Conservation (phyloP, 2,113 vertebrate species). For the Chamaea fasciata region DNA sequence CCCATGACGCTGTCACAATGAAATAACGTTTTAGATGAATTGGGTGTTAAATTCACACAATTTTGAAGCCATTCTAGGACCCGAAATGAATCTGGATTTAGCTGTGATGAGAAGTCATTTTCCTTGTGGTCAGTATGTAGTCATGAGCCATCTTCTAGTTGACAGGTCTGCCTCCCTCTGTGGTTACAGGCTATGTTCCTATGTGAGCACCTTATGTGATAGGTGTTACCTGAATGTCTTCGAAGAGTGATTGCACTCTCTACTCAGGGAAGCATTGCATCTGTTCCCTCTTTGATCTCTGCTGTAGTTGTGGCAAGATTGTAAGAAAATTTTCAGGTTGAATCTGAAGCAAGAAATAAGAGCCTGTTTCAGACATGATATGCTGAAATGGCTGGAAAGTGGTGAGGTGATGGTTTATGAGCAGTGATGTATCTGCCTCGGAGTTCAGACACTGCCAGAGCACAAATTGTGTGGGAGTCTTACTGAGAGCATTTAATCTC, state of each 20-base stretch:
- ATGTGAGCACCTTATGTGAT: fast-evolving
- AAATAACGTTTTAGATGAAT: neutral
- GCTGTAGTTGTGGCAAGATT: neutral
- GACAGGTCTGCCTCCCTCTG: neutral
- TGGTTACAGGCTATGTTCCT: neutral
- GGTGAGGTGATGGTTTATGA: neutral
- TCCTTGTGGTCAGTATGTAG: neutral
- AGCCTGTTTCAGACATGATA: neutral
- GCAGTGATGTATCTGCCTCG: neutral
- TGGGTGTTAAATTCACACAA: neutral
- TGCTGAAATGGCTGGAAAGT: neutral
- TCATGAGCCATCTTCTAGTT: neutral
- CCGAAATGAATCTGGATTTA: neutral
- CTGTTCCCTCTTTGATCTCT: neutral
- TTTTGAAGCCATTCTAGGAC: neutral
- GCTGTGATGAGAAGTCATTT: neutral
- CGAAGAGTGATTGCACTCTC: neutral
- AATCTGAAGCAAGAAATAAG: neutral
- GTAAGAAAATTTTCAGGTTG: neutral
- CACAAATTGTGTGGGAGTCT: neutral
- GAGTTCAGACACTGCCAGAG: neutral
- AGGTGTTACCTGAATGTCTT: neutral
- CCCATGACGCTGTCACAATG: neutral
- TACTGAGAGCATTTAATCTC: neutral
- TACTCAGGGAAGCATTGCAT: neutral